phyloP scores from a whole-genome alignment of 2,888 invertebrate genomes.

The Latrodectus elegans region DNA sequence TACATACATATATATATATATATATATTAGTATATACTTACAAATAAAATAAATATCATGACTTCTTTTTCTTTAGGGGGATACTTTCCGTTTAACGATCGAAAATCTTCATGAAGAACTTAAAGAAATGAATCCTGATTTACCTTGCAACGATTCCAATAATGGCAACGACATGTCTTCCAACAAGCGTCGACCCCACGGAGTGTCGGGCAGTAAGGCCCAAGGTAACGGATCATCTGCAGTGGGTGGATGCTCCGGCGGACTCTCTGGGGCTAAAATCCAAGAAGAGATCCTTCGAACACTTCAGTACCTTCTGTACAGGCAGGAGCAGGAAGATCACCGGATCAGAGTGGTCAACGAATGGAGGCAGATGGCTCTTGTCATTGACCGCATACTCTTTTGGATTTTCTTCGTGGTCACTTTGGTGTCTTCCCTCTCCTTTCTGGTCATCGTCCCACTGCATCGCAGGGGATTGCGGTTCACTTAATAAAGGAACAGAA shows the following conservation, averaged over 20 bases:
- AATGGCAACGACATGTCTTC: conserved; percentile 47
- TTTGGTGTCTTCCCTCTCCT: conserved; percentile 76
- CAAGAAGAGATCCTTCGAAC: conserved; percentile 76
- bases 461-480: conserved; percentile 68
- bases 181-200: conserved; percentile 30
- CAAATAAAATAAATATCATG: too few relatives aligned
- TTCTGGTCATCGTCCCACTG: conserved; percentile 77
- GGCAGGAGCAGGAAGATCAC: conserved; percentile 76
- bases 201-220: conserved; percentile 21
- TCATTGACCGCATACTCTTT: conserved; percentile 78
- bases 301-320: conserved; percentile 76
- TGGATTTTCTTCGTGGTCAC: conserved; percentile 78
- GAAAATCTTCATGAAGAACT: conserved; percentile 75
- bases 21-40: too few relatives aligned
- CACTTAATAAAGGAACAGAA: conserved; percentile 22
- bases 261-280: conserved; percentile 61
- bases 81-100: conserved; percentile 74
- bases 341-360: conserved; percentile 77
- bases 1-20: too few relatives aligned
- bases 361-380: conserved; percentile 78
- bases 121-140: conserved; percentile 71
- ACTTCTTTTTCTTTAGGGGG: conserved; percentile 70
- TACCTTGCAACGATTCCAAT: conserved; percentile 69
- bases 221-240: conserved; percentile 35
- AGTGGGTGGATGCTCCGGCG: conserved; percentile 4